A percentile compares a stretch with the other conserved stretches of the same genome.
Evolutionary conservation across 1,140 invertebrate species (phyloP).

Genomic region (Zophobas atratus): DNA sequence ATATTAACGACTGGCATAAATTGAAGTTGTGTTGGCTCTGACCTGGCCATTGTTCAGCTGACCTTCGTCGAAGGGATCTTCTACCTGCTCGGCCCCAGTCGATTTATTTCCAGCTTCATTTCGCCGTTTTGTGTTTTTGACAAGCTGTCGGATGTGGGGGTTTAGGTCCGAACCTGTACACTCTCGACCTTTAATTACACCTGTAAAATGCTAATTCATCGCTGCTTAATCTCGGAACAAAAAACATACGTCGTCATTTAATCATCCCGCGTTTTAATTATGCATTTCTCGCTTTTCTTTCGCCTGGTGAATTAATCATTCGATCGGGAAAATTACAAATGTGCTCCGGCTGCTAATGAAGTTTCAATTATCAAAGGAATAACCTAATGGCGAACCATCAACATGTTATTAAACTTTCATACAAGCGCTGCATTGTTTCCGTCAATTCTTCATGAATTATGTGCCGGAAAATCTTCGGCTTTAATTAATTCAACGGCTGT

Average conservation of each 20-base stretch:
- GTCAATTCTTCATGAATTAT: constrained; percentile 23
- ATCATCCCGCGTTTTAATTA: constrained; percentile 24
- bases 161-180: constrained; percentile 17
- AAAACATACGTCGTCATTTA: not conserved
- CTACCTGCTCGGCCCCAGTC: constrained; percentile 42
- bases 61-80: constrained; percentile 49
- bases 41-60: constrained; percentile 44
- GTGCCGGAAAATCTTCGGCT: constrained; percentile 8
- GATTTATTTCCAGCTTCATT: constrained; percentile 48
- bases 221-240: constrained; percentile 34
- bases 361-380: constrained; percentile 43
- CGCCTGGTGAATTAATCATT: constrained; percentile 40
- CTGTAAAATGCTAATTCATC: constrained; percentile 47
- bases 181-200: constrained; percentile 39
- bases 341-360: constrained; percentile 27
- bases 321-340: constrained; percentile 28
- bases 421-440: constrained; percentile 1
- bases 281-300: constrained; percentile 26
- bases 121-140: constrained; percentile 47
- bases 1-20: constrained; percentile 49
- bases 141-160: constrained; percentile 46
- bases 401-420: constrained; percentile 25
- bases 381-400: constrained; percentile 25
- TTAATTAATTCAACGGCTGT: constrained; percentile 19
- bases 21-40: constrained; percentile 47